These are phyloP conservation scores for Eriosoma lanigerum DNA, from an alignment of 1,140 invertebrate genomes.

Conservation along the genomic window DNA sequence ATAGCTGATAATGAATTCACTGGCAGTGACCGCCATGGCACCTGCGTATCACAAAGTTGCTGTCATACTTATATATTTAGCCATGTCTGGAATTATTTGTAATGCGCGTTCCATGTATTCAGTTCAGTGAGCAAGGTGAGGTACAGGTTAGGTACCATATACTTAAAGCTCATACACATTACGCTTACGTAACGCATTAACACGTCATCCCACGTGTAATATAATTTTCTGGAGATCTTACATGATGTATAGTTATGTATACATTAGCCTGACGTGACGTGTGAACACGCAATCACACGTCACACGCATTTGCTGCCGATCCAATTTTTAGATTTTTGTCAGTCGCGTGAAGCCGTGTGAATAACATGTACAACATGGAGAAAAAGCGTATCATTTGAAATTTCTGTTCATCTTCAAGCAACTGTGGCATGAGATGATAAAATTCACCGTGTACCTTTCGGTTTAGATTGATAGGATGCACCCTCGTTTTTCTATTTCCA, in stretches of 20 bases:
- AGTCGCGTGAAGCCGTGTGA: background rate
- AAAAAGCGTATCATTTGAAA: no score
- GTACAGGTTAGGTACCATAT: no score
- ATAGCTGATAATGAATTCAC: no score
- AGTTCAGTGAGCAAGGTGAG: no score
- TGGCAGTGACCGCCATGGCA: no score
- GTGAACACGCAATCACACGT: background rate
- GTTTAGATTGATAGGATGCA: background rate
- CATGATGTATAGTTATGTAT: background rate
- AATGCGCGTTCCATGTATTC: no score
- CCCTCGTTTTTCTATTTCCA: background rate
- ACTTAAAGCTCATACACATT: background rate
- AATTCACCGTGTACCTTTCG: slow-evolving; percentile 3
- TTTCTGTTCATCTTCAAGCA: background rate
- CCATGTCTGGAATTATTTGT: no score
- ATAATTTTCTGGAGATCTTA: background rate
- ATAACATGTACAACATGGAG: no score
- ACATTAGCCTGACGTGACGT: background rate
- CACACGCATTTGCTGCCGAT: background rate
- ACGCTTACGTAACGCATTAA: background rate
- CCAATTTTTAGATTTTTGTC: background rate
- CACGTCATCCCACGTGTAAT: background rate
- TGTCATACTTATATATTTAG: no score
- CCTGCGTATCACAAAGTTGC: no score
- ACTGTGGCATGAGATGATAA: background rate